phyloP scores from a whole-genome alignment of 2,888 invertebrate species.

The Steromphala cineraria region DNA sequence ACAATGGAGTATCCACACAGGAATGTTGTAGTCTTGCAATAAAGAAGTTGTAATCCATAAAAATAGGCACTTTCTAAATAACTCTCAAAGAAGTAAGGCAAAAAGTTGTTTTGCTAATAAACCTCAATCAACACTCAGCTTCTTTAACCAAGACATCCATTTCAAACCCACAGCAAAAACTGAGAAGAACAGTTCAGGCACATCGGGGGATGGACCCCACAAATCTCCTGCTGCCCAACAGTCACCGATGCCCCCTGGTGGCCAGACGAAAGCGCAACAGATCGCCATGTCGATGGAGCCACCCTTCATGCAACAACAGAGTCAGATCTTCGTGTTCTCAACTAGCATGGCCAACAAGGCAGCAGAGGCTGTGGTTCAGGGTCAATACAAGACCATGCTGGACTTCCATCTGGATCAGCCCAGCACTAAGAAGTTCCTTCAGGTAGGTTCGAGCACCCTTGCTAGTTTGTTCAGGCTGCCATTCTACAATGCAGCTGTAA shows the following conservation, averaged over 20 bases:
- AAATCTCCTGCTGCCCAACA: conserved; percentile 24
- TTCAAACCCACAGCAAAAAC: conserved; percentile 5
- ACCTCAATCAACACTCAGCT: too few relatives aligned
- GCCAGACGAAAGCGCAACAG: conserved; percentile 24
- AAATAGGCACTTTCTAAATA: too few relatives aligned
- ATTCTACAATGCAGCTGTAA: too few relatives aligned
- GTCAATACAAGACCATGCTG: conserved; percentile 93
- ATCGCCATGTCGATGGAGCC: conserved; percentile 45
- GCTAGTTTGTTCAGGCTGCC: too few relatives aligned
- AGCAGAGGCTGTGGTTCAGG: conserved; percentile 92
- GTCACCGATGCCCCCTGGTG: conserved; percentile 26
- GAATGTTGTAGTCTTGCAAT: too few relatives aligned
- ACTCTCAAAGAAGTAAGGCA: too few relatives aligned
- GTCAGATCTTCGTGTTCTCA: conserved; percentile 98
- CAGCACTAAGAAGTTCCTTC: conserved; percentile 94
- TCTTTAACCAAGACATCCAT: background rate
- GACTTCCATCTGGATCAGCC: conserved; percentile 95
- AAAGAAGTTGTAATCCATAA: too few relatives aligned
- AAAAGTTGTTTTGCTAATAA: too few relatives aligned
- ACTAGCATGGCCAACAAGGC: conserved; percentile 95
- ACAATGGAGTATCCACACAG: too few relatives aligned
- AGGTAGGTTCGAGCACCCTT: conserved; percentile 78
- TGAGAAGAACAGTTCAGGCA: conserved; percentile 13
- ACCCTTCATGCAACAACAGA: conserved; percentile 86
- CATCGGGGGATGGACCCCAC: conserved; percentile 24